Evolutionary conservation across 2,888 invertebrate species (phyloP).

Genomic region (Leptinotarsa juncta): DNA sequence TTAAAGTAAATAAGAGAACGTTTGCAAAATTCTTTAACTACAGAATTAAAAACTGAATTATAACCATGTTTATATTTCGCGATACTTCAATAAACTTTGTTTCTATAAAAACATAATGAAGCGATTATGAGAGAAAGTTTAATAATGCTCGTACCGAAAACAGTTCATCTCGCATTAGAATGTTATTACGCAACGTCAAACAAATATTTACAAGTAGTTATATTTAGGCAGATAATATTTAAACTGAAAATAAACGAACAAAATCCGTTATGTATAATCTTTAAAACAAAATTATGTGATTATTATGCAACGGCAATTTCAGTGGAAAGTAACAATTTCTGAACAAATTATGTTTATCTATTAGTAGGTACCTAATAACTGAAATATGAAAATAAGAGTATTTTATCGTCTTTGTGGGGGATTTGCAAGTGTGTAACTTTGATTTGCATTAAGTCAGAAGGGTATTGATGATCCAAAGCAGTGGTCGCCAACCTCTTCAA

Average conservation of each 20-base stretch:
- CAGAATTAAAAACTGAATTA: too few species aligned
- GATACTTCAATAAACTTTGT: neutral
- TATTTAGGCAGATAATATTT: slow-evolving; percentile 1
- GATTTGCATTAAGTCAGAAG: neutral
- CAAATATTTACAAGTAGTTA: neutral
- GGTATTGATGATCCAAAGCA: too few species aligned
- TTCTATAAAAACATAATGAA: neutral
- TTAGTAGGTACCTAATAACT: too few species aligned
- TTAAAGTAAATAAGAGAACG: too few species aligned
- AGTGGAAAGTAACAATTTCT: neutral
- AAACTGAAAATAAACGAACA: neutral
- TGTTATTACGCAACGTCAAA: neutral
- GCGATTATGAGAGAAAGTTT: neutral
- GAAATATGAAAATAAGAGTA: too few species aligned
- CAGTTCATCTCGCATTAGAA: neutral
- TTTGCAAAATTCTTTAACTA: too few species aligned
- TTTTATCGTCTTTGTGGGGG: too few species aligned
- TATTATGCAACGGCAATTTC: neutral
- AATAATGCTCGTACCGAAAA: neutral
- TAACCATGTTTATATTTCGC: too few species aligned
- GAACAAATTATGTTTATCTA: too few species aligned
- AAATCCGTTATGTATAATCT: neutral
- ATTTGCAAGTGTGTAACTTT: neutral
- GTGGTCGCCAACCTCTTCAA: too few species aligned
- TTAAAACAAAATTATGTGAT: neutral